phyloP scores from a whole-genome alignment of 2,888 invertebrate genomes.

The Drosophila ustulata region DNA sequence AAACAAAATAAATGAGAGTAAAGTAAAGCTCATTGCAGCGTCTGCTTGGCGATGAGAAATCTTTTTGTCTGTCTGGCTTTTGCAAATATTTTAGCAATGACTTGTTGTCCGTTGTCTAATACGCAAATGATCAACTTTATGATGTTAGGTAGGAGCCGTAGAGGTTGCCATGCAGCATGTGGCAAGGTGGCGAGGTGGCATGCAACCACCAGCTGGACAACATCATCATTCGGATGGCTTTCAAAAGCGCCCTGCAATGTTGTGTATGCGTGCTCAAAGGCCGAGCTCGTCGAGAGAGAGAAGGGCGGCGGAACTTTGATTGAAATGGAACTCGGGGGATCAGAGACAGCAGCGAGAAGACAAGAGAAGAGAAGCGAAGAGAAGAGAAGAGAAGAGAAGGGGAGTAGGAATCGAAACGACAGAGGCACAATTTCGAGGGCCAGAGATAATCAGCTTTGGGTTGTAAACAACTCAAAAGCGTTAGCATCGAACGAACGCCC shows the following conservation, averaged over 20 bases:
- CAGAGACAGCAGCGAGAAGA: background rate
- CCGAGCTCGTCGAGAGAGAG: constrained; percentile 3
- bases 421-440: constrained; percentile 14
- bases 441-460: constrained; percentile 52
- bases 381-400: background rate
- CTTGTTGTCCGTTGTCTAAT: background rate
- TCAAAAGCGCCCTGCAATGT: constrained; percentile 7
- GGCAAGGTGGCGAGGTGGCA: constrained; percentile 4
- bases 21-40: background rate
- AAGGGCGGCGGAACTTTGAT: background rate
- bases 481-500: constrained; percentile 23
- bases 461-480: constrained; percentile 44
- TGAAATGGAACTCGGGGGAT: constrained; percentile 3
- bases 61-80: background rate
- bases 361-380: background rate
- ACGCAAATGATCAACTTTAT: constrained; percentile 34
- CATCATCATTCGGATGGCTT: constrained; percentile 3
- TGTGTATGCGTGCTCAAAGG: background rate
- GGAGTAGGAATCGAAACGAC: background rate
- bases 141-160: constrained; percentile 1
- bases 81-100: constrained; percentile 12
- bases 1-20: no score
- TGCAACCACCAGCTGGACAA: constrained; percentile 8
- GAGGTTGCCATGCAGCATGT: background rate
- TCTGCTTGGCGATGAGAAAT: background rate